Evolutionary conservation across 1,140 invertebrate species (phyloP).

Genomic region (Theocolax elegans): DNA sequence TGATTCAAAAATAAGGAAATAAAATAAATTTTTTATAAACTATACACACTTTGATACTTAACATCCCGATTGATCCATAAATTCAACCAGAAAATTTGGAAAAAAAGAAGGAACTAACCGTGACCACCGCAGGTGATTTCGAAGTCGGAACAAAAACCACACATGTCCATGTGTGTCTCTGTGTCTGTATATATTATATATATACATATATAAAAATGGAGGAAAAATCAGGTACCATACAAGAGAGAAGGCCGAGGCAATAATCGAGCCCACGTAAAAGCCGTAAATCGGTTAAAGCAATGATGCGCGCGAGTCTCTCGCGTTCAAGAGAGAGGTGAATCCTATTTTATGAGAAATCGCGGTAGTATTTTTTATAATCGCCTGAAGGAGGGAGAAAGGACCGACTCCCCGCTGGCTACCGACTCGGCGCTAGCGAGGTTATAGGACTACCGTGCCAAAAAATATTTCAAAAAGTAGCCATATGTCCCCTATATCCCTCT

Average conservation of each 20-base stretch:
- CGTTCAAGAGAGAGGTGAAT: constrained; percentile 33
- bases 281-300: constrained; percentile 22
- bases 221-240: too few relatives aligned
- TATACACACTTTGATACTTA: too few relatives aligned
- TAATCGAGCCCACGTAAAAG: neutral
- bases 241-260: neutral
- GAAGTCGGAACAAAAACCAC: too few relatives aligned
- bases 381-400: neutral
- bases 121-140: too few relatives aligned
- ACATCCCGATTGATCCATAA: too few relatives aligned
- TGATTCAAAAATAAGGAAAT: too few relatives aligned
- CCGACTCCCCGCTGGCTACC: constrained; percentile 50
- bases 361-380: constrained; percentile 51
- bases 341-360: constrained; percentile 56
- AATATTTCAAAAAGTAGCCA: constrained; percentile 46
- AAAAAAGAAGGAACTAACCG: too few relatives aligned
- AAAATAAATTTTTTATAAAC: too few relatives aligned
- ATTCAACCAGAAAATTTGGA: too few relatives aligned
- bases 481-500: neutral
- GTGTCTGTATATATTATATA: too few relatives aligned
- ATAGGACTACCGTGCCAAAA: constrained; percentile 55
- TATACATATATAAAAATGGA: too few relatives aligned
- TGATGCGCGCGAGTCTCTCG: constrained; percentile 1
- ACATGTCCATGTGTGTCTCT: too few relatives aligned
- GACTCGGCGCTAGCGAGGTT: constrained; percentile 22